Base-by-base conservation (phyloP, 2,797 vertebrate species). In the Triplophysa bombifrons region DNA sequence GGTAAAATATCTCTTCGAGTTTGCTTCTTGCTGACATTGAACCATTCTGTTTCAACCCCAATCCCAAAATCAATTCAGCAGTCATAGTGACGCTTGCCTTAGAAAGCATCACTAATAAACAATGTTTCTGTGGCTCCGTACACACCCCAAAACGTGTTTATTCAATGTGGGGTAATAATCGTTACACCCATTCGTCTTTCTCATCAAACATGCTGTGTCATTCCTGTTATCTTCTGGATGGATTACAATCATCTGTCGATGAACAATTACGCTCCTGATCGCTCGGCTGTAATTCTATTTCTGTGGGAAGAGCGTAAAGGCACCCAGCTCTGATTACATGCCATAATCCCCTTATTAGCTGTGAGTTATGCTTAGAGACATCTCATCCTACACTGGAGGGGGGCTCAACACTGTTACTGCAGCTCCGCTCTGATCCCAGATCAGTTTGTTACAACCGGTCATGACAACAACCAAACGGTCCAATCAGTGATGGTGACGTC, bases 271-370 rank as follows among this genome's bases (percentile, higher is more conserved):
- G 79, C 80, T 84, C 67, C 79, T 19, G 60, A 79, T 80, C 77
- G 44, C 53, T 25, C 9, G 22, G 44, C 64, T 34, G 78, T 87
- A 80, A 85, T 85, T 84, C 83, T 79, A 51, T 79, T 81, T 82
- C 76, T 75, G 85, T 81, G 69, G 71, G 78, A 84, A 81, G 82
- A 75, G 51, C 30, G 72, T 22, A 41, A 82, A 72, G 64, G 61
- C 82, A 79, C 74, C 63, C 46, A 51, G n/a, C 79, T 84, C 64
- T 83, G 86, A 88, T 88, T 86, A 86, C 75, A 74, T 70, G 69
- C 41, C 74, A 63, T 88, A 87, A 89, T 89, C 88, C 81, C 80
- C 84, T 86, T 85, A 88, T 87, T 89, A 87, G 76, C 80, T 74
- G 27, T 72, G 83, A 86, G 86, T 82, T 83, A 84, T 80, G 81